Percentiles rank a stretch among this genome's conserved stretches.
Evolutionary conservation across 1,140 invertebrate species (phyloP).

Genomic region (Dendrolimus kikuchii): DNA sequence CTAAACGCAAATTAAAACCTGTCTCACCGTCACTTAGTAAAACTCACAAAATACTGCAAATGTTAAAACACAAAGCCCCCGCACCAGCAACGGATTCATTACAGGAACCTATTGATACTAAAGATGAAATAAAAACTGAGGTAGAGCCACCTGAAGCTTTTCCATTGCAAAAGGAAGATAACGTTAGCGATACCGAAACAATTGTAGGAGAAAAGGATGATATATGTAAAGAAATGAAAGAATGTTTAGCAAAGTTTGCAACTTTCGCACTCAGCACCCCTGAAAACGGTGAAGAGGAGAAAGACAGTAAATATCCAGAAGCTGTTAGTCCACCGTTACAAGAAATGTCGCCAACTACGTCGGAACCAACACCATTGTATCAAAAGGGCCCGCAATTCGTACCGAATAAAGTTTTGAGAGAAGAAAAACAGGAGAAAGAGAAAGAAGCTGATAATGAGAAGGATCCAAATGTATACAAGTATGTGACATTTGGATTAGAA

Average conservation of each 20-base stretch:
- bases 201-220: slow-evolving; percentile 57
- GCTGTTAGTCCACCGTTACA: slow-evolving; percentile 57
- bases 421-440: slow-evolving; percentile 13
- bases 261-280: slow-evolving; percentile 45
- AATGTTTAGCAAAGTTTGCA: slow-evolving; percentile 54
- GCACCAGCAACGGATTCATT: slow-evolving; percentile 17
- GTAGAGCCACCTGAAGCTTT: slow-evolving; percentile 54
- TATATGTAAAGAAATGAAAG: slow-evolving; percentile 56
- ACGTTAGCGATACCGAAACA: slow-evolving; percentile 52
- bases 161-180: slow-evolving; percentile 45
- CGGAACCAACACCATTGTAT: slow-evolving; percentile 46
- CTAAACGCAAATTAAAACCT: slow-evolving; percentile 49
- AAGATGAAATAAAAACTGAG: slow-evolving; percentile 33
- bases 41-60: slow-evolving; percentile 53
- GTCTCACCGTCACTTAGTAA: slow-evolving; percentile 30
- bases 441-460: slow-evolving; percentile 18
- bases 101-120: slow-evolving; percentile 29
- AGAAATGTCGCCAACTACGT: slow-evolving; percentile 53
- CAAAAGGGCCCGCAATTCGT: too few species aligned
- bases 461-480: slow-evolving; percentile 45
- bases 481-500: slow-evolving; percentile 52
- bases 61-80: slow-evolving; percentile 46
- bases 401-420: slow-evolving; percentile 18
- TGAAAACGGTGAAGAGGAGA: slow-evolving; percentile 24
- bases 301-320: slow-evolving; percentile 35